phyloP scores from a whole-genome alignment of 2,113 vertebrate genomes.

The Lanius collurio region DNA sequence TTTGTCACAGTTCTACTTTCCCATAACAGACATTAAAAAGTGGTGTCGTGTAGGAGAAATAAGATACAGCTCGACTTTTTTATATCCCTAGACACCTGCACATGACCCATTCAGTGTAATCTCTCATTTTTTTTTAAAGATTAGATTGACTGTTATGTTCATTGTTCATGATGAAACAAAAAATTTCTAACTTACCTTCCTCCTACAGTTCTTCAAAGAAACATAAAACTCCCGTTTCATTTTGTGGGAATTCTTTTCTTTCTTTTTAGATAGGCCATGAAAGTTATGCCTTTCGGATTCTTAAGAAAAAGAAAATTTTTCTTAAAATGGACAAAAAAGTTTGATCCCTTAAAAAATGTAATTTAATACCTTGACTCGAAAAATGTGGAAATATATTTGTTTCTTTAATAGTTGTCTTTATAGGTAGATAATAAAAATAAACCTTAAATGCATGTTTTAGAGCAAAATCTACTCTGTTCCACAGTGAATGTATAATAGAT shows the following conservation, averaged over 20 bases:
- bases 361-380: not conserved
- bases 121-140: not conserved
- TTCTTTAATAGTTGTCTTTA: not conserved
- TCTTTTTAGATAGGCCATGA: not conserved
- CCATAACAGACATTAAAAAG: not conserved
- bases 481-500: not conserved
- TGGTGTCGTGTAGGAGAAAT: not conserved
- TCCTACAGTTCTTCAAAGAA: not conserved
- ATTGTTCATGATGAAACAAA: not conserved
- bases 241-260: not conserved
- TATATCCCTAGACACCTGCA: rapidly evolving
- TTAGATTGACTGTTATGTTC: not conserved
- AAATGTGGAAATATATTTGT: not conserved
- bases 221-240: not conserved
- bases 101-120: not conserved
- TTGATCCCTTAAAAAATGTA: not conserved
- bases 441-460: not conserved
- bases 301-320: not conserved
- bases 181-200: not conserved
- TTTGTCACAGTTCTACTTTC: not conserved
- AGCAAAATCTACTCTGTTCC: not conserved
- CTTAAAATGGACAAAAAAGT: not conserved
- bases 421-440: not conserved
- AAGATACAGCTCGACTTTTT: not conserved
- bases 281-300: not conserved